Evolutionary conservation across 1,140 invertebrate genomes (phyloP).

Genomic region (Chironomus striatipennis): DNA sequence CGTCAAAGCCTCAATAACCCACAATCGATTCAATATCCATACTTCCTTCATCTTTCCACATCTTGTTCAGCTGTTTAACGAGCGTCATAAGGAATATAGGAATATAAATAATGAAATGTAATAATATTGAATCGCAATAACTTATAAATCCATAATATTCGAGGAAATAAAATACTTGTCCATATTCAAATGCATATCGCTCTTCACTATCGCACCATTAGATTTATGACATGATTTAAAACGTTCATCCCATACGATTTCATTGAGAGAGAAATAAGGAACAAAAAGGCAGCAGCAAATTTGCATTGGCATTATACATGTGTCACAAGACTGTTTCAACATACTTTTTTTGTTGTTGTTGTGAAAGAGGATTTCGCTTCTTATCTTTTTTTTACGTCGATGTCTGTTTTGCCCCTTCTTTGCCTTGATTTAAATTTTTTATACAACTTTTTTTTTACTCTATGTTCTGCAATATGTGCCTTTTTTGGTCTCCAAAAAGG

Average conservation of each 20-base stretch:
- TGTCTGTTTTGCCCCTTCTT: not conserved
- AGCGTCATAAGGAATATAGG: not conserved
- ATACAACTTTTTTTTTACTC: no score
- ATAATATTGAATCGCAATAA: not conserved
- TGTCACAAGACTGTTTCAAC: not conserved
- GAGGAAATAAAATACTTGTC: not conserved
- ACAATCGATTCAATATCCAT: not conserved
- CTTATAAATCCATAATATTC: not conserved
- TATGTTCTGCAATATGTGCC: not conserved
- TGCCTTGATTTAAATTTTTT: not conserved
- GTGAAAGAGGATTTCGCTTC: not conserved
- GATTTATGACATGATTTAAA: conserved; percentile 2
- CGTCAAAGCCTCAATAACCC: no score
- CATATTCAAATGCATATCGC: not conserved
- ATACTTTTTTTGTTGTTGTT: not conserved
- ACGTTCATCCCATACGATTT: not conserved
- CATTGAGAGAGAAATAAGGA: no score
- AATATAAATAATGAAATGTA: no score
- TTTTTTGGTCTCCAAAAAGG: not conserved
- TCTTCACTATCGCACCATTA: not conserved
- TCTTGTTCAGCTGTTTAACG: not conserved
- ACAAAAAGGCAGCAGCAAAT: no score
- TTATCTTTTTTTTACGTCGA: not conserved
- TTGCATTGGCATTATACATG: conserved; percentile 6
- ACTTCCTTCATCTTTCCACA: not conserved